Base-by-base conservation (phyloP, 2,888 invertebrate species). In the Nasonia oneida region DNA sequence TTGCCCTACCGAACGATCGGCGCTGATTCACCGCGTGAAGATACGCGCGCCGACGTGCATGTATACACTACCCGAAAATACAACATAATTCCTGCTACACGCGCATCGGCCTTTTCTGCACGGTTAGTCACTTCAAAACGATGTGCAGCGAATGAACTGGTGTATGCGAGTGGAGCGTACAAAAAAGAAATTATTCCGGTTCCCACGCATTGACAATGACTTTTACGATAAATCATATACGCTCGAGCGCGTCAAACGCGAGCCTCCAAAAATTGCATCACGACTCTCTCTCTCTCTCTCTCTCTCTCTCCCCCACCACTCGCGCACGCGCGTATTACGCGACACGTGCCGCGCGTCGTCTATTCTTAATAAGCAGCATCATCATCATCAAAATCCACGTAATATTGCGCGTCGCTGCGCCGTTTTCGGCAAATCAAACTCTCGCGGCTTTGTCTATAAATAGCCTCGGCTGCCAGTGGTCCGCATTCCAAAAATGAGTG, bases 201-300 rank as follows among this genome's bases (percentile, higher is more conserved):
- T 18, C 53, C 18, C 15, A 15, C 15, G 4, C 53, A 18, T 4
- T 53, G 3, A 18, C 53, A 18, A 18, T 53, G 53, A 53, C 18
- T 18, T 53, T 53, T 53, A 18, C 53, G 18, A 2, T 61, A n/a
- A 61, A 61, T 61, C 8, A n/a, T 18, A 61, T n/a, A 61, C n/a
- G n/a, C 57, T 4, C n/a, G 57, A 8, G 57, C 57, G 57, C n/a
- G n/a, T n/a, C 8, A 61, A 61, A n/a, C 57, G 57, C 57, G 57
- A n/a, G 57, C n/a, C 57, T 61, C 57, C 57, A 23, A n/a, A 14
- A 67, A 67, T 67, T 67, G 67, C 67, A 67, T 67, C 67, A 67
- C 67, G 29, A 3, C 14, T 29, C 29, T 10, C 12, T 61, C 10
- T 14, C 67, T 23, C 23, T 23, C 23, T 23, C 23, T 23, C 23